Conservation (phyloP, 2,113 vertebrate genomes). For the Melanocharis versteri region DNA sequence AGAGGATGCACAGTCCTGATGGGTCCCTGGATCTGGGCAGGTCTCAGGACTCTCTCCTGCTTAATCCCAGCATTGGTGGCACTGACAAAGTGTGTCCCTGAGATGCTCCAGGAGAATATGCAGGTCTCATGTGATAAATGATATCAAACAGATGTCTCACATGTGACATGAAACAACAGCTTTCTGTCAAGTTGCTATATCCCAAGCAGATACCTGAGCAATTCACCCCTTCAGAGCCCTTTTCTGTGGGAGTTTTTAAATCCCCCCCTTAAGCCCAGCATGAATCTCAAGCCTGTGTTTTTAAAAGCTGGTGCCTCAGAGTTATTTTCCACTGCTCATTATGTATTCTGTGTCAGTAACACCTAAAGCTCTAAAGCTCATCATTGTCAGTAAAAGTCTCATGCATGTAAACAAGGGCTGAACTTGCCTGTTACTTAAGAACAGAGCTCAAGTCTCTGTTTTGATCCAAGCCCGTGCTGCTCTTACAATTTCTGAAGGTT, state of each 20-base stretch:
- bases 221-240: background rate
- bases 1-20: background rate
- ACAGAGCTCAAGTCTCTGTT: background rate
- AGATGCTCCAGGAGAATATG: background rate
- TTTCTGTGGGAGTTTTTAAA: background rate
- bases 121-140: background rate
- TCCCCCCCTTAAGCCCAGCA: background rate
- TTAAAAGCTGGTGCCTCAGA: background rate
- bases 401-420: slow-evolving; percentile 35
- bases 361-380: slow-evolving; percentile 1
- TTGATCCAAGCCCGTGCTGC: background rate
- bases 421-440: slow-evolving; percentile 32
- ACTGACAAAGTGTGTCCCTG: background rate
- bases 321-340: slow-evolving; percentile 19
- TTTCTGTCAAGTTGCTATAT: background rate
- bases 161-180: background rate
- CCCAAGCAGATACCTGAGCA: background rate
- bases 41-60: background rate
- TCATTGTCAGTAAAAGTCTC: slow-evolving; percentile 26
- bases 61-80: accelerated
- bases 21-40: background rate
- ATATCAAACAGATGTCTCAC: background rate
- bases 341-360: background rate
- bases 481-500: slow-evolving; percentile 30
- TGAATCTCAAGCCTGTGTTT: background rate